Conservation (phyloP, 2,888 invertebrate species). For the Chrysodeixis includens region DNA sequence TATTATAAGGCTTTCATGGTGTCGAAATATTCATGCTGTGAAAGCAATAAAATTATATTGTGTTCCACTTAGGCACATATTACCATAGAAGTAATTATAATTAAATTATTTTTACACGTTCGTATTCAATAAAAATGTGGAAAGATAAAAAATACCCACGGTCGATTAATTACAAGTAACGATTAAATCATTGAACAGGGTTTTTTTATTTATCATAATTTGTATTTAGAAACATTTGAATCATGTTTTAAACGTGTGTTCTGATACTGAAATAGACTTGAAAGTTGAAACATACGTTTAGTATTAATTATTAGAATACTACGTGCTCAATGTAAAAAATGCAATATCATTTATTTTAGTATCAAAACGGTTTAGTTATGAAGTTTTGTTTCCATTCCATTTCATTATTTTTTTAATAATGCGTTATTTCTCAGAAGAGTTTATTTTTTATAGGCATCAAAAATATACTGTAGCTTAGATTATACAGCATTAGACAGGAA, state of each 20-base stretch:
- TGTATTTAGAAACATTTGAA: not conserved
- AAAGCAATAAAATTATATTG: constrained; percentile 41
- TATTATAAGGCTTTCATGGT: constrained; percentile 33
- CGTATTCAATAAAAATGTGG: not conserved
- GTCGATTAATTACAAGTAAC: not conserved
- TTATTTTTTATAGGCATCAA: too few relatives aligned
- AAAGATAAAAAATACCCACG: not conserved
- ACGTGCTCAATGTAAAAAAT: not conserved
- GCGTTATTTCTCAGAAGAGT: too few relatives aligned
- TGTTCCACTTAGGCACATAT: constrained; percentile 70
- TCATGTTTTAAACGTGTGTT: not conserved
- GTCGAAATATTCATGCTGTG: constrained; percentile 49
- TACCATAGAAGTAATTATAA: constrained; percentile 61
- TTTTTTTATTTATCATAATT: not conserved
- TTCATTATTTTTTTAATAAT: too few relatives aligned
- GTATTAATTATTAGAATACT: not conserved
- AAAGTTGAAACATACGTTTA: not conserved
- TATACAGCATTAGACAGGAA: too few relatives aligned
- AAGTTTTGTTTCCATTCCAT: not conserved
- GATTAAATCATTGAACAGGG: not conserved
- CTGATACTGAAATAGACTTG: not conserved
- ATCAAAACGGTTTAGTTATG: not conserved
- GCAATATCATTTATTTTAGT: not conserved
- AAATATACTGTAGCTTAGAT: too few relatives aligned
- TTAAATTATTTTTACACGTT: not conserved